phyloP scores from a whole-genome alignment of 2,797 vertebrate species.

The Hippoglossus hippoglossus region DNA sequence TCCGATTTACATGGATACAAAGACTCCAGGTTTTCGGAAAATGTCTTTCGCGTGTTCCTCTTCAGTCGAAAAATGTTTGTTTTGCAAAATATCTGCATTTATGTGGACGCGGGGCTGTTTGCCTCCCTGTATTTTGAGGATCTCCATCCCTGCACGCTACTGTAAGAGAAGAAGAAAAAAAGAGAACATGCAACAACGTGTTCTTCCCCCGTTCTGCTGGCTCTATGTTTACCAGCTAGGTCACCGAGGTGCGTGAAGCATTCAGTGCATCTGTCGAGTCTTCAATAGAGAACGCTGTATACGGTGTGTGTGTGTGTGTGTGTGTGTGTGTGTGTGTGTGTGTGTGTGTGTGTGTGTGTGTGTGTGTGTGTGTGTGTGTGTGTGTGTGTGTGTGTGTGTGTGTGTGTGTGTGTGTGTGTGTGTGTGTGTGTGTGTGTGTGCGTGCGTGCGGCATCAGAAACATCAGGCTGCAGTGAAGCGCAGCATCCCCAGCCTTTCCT shows the following conservation, averaged over 20 bases:
- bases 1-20: too few relatives aligned
- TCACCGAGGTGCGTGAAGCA: constrained; percentile 28
- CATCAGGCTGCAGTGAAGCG: constrained; percentile 54
- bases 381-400: too few relatives aligned
- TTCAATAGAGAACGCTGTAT: constrained; percentile 45
- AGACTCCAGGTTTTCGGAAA: too few relatives aligned
- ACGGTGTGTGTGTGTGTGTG: background rate
- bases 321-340: too few relatives aligned
- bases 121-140: constrained; percentile 9
- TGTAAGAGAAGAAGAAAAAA: constrained; percentile 16
- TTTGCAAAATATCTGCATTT: too few relatives aligned
- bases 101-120: background rate
- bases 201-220: constrained; percentile 16
- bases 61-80: too few relatives aligned
- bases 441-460: constrained; percentile 55
- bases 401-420: constrained; percentile 42
- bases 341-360: background rate
- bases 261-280: constrained; percentile 38
- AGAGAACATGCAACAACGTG: background rate
- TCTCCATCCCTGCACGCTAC: background rate
- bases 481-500: constrained; percentile 53
- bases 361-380: constrained; percentile 53
- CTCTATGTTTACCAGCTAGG: constrained; percentile 9
- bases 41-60: too few relatives aligned
- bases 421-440: constrained; percentile 41